Evolutionary conservation across 2,888 invertebrate species (phyloP), one percentile per base, ranked within the genome.

Genomic region (Macrosoma leucophasiata): DNA sequence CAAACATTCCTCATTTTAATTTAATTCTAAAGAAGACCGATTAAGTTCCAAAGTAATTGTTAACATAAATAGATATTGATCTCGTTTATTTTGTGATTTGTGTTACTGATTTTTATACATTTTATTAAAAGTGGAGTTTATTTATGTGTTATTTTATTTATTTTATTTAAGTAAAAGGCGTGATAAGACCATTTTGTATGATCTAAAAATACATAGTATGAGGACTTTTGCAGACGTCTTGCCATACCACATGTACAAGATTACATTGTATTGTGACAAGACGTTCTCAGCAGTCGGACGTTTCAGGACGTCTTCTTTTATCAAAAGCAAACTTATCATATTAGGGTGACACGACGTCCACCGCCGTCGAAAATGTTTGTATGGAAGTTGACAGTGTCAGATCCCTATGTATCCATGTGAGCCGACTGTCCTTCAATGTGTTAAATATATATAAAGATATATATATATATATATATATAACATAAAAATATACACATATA

Each of bases 1-100:
- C 25, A 18, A 17, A 33, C 22, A 33, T 33, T 26, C 32, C 32
- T 11, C 13, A 25, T 20, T 33, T 33, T 20, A 21, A 33, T 18
- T 33, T 33, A n/a, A n/a, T n/a, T n/a, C n/a, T n/a, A n/a, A n/a
- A n/a, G n/a, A n/a, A n/a, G n/a, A n/a, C n/a, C n/a, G n/a, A n/a
- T n/a, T n/a, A n/a, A n/a, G n/a, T n/a, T n/a, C n/a, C n/a, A n/a
- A n/a, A n/a, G n/a, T n/a, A n/a, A n/a, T n/a, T n/a, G n/a, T n/a
- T n/a, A n/a, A n/a, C n/a, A n/a, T n/a, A n/a, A n/a, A n/a, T n/a
- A n/a, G n/a, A n/a, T n/a, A n/a, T n/a, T n/a, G n/a, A n/a, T n/a
- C n/a, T n/a, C n/a, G n/a, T n/a, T n/a, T n/a, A n/a, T n/a, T n/a
- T n/a, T n/a, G n/a, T n/a, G n/a, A n/a, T n/a, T n/a, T n/a, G n/a